Evolutionary conservation across 37 sponge, comb jelly and placozoan species (phyloP).

Genomic region (Agelas oroides): DNA sequence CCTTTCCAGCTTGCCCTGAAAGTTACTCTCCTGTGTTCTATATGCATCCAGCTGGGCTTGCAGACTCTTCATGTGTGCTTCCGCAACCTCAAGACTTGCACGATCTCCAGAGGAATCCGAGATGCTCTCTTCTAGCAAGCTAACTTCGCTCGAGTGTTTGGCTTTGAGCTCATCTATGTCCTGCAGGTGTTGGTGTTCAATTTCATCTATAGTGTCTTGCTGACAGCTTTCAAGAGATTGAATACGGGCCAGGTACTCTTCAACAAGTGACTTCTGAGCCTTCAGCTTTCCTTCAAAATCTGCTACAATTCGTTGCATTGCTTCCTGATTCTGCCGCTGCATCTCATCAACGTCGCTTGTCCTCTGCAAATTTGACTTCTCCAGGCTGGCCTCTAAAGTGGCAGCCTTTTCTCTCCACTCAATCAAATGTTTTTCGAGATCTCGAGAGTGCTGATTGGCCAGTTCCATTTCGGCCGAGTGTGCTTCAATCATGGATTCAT

Average conservation of each 20-base stretch:
- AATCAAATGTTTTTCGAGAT: constrained; percentile 29
- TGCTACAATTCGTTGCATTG: neutral
- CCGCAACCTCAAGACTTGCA: constrained; percentile 67
- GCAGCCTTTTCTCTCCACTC: constrained; percentile 66
- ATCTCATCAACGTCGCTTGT: neutral
- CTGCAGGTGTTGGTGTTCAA: constrained; percentile 21
- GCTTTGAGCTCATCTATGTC: constrained; percentile 31
- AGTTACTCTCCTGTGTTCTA: constrained; percentile 49
- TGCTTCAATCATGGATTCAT: constrained; percentile 6
- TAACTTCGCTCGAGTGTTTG: constrained; percentile 30
- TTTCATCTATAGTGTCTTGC: neutral
- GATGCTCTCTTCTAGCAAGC: constrained; percentile 44
- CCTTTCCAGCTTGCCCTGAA: constrained; percentile 1
- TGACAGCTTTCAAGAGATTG: neutral
- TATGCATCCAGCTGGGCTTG: constrained; percentile 57
- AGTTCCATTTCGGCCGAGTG: constrained; percentile 39
- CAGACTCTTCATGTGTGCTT: constrained; percentile 58
- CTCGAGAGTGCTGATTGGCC: neutral
- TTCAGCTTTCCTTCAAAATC: neutral
- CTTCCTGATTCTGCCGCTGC: constrained; percentile 4
- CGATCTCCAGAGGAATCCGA: constrained; percentile 19
- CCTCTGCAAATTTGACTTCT: neutral
- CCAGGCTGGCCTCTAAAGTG: constrained; percentile 36
- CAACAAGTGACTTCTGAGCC: neutral
- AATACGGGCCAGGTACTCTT: constrained; percentile 3